Percentiles rank a stretch among this genome's conserved stretches.
Evolutionary conservation across 2,797 vertebrate genomes (phyloP).

Genomic region (Arctocebus calabarensis): DNA sequence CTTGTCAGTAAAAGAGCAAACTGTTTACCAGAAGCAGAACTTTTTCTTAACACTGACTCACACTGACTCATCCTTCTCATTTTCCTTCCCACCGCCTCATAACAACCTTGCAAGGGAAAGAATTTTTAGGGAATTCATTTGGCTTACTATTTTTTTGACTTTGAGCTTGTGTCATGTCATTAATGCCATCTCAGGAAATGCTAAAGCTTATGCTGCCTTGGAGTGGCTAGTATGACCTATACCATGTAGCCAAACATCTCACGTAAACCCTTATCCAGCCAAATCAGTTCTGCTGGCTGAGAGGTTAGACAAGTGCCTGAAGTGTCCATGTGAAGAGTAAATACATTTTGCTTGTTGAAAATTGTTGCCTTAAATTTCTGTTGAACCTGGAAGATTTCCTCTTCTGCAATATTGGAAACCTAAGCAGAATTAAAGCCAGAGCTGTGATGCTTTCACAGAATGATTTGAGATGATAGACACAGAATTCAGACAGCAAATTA

Average conservation of each 20-base stretch:
- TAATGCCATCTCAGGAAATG: not conserved
- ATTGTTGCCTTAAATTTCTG: constrained; percentile 20
- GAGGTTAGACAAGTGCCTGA: not conserved
- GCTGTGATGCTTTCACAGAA: not conserved
- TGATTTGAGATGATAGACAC: not conserved
- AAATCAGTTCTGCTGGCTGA: not conserved
- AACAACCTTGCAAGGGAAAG: constrained; percentile 53
- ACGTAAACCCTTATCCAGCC: not conserved
- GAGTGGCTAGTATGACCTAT: not conserved
- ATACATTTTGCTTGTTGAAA: not conserved
- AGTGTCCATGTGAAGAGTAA: not conserved
- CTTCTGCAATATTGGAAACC: constrained; percentile 34
- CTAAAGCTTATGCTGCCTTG: not conserved
- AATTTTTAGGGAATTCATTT: constrained; percentile 56
- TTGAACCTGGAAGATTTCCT: constrained; percentile 30
- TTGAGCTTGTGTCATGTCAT: not conserved
- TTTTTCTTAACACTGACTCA: constrained; percentile 76
- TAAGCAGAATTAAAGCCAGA: not conserved
- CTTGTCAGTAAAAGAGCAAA: constrained; percentile 81
- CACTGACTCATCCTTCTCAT: constrained; percentile 75
- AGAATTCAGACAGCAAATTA: not conserved
- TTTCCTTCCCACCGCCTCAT: constrained; percentile 70
- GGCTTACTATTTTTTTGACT: not conserved
- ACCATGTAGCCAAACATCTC: not conserved
- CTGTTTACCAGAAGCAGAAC: constrained; percentile 79